A percentile compares a stretch with the other conserved stretches of the same genome.
Evolutionary conservation across 2,797 vertebrate genomes (phyloP).

Genomic region (Schizothorax lantsangensis): DNA sequence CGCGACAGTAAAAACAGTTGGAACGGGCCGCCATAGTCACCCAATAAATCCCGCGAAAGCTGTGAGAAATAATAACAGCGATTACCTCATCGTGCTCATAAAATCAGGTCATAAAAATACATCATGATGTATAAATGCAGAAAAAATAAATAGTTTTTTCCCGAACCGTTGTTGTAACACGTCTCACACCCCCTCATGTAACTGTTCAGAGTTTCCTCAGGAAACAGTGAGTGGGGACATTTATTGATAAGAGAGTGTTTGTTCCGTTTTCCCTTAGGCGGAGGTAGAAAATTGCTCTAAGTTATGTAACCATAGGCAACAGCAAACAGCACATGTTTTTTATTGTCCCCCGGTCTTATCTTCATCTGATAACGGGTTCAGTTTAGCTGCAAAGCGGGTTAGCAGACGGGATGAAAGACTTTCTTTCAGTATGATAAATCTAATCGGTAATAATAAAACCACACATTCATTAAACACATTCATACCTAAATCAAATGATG

Average conservation of each 20-base stretch:
- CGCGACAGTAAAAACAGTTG: constrained; percentile 91
- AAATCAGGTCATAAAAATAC: constrained; percentile 12
- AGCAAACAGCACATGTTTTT: constrained; percentile 31
- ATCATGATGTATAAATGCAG: neutral
- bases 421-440: neutral
- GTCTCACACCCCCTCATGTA: neutral
- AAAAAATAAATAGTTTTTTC: neutral
- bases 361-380: constrained; percentile 35
- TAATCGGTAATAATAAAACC: neutral
- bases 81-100: constrained; percentile 31
- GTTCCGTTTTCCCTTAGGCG: constrained; percentile 42
- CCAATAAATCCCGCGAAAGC: constrained; percentile 68
- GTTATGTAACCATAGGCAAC: constrained; percentile 45
- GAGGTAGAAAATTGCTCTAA: constrained; percentile 9
- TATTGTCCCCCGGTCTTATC: constrained; percentile 18
- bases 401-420: neutral
- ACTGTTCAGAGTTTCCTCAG: constrained; percentile 27
- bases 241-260: constrained; percentile 55
- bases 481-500: constrained; percentile 23
- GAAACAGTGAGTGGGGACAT: constrained; percentile 3
- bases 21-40: constrained; percentile 89
- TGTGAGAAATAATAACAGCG: constrained; percentile 22
- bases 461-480: neutral
- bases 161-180: neutral
- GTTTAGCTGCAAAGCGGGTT: neutral